Evolutionary conservation across 2,797 vertebrate genomes (phyloP).

Genomic region (Sebastes ruberrimus): DNA sequence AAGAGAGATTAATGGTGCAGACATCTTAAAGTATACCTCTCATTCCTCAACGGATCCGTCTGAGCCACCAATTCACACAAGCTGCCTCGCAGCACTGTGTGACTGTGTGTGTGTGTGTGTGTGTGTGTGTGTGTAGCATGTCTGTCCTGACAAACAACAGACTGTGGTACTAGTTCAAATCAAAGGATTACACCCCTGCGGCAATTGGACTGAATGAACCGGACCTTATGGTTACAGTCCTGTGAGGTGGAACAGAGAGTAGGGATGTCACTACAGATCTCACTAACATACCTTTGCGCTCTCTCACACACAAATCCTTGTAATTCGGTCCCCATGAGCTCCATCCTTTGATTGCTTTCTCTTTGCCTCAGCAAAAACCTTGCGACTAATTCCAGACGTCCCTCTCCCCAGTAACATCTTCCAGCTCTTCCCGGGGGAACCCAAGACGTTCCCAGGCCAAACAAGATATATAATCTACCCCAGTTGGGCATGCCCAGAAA

Average conservation of each 20-base stretch:
- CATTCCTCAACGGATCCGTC: background rate
- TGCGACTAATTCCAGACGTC: background rate
- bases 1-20: constrained; percentile 1
- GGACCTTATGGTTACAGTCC: background rate
- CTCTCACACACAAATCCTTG: background rate
- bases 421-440: too few relatives aligned
- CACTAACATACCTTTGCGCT: background rate
- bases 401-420: background rate
- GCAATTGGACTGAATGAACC: constrained; percentile 1
- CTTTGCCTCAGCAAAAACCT: background rate
- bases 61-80: constrained; percentile 2
- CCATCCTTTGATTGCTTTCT: background rate
- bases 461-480: background rate
- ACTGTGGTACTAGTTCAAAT: background rate
- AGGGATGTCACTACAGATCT: background rate
- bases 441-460: background rate
- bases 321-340: background rate
- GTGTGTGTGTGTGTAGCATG: background rate
- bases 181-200: constrained; percentile 12
- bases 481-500: background rate
- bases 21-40: background rate
- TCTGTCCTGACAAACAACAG: background rate
- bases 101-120: background rate
- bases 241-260: background rate
- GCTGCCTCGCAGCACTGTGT: background rate